Percentiles rank a stretch among this genome's conserved stretches.
phyloP scores from a whole-genome alignment of 2,113 vertebrate species.

The Actenoides hombroni region DNA sequence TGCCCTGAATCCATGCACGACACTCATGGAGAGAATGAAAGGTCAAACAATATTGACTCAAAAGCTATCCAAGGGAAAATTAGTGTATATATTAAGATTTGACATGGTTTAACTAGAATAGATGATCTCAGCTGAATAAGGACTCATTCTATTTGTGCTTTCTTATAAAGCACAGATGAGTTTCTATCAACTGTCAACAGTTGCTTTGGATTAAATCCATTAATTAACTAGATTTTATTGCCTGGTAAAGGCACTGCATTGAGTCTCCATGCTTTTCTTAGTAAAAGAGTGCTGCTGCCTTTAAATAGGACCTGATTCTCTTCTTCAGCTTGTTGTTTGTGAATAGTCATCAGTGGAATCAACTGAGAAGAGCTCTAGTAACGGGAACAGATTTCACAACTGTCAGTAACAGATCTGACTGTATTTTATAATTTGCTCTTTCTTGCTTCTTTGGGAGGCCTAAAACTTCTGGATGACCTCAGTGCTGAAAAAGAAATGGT shows the following conservation, averaged over 20 bases:
- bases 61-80: slow-evolving; percentile 17
- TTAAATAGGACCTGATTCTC: not conserved
- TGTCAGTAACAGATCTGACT: not conserved
- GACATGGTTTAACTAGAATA: slow-evolving; percentile 8
- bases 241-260: not conserved
- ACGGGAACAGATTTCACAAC: not conserved
- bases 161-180: not conserved
- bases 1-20: not conserved
- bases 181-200: not conserved
- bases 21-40: not conserved
- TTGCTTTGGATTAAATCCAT: slow-evolving; percentile 10
- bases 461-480: not conserved
- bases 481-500: not conserved
- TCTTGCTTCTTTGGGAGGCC: not conserved
- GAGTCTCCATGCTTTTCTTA: not conserved
- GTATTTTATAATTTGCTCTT: not conserved
- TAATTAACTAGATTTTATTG: slow-evolving; percentile 1
- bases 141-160: not conserved
- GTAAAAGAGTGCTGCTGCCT: not conserved
- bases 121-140: slow-evolving; percentile 22
- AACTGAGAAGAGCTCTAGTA: not conserved
- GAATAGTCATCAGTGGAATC: not conserved
- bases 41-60: slow-evolving; percentile 18
- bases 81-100: not conserved
- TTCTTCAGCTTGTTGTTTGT: not conserved